phyloP scores from a whole-genome alignment of 2,113 vertebrate species.

The Thinocorus orbignyianus region DNA sequence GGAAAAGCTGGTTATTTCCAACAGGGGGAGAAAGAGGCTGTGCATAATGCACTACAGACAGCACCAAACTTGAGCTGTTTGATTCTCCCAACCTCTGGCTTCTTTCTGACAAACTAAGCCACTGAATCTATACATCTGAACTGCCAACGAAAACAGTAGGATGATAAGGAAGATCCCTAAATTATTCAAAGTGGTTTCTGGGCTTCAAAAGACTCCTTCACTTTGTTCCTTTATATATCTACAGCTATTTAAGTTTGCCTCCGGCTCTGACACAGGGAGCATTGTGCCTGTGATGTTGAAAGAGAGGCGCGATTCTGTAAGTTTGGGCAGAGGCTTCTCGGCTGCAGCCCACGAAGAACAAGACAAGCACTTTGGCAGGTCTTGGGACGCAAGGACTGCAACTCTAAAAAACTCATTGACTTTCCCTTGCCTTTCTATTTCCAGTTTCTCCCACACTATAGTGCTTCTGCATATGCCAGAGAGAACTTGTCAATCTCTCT shows the following conservation, averaged over 20 bases:
- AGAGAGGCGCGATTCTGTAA: neutral
- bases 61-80: neutral
- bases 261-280: conserved; percentile 31
- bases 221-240: conserved; percentile 65
- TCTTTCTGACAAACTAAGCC: neutral
- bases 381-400: neutral
- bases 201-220: conserved; percentile 59
- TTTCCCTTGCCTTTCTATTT: neutral
- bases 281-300: conserved; percentile 40
- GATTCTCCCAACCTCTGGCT: neutral
- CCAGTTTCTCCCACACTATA: neutral
- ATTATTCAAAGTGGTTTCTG: conserved; percentile 63
- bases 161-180: conserved; percentile 50
- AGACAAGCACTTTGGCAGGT: neutral
- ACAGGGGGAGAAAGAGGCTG: neutral
- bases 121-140: conserved; percentile 28
- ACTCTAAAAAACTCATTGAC: neutral
- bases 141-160: conserved; percentile 5
- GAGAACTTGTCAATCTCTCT: neutral
- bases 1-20: neutral
- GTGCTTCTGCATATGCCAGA: neutral
- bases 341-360: neutral
- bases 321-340: neutral
- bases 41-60: neutral
- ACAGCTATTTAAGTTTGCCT: conserved; percentile 48